phyloP scores from a whole-genome alignment of 2,113 vertebrate genomes.

The Podiceps cristatus region DNA sequence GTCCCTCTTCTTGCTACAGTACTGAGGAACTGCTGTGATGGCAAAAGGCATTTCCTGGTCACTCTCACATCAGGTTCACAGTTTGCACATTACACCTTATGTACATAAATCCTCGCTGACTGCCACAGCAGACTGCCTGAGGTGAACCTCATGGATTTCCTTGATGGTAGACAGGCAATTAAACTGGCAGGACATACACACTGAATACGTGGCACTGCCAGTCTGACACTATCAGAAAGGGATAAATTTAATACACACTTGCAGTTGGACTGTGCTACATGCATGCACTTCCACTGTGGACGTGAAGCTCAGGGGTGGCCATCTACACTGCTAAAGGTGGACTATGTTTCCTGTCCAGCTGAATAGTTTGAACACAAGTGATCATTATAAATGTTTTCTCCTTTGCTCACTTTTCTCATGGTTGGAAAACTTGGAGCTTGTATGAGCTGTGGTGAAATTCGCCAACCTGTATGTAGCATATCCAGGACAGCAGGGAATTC shows the following conservation, averaged over 20 bases:
- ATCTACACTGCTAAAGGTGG: not conserved
- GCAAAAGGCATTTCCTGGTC: not conserved
- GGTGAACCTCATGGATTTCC: not conserved
- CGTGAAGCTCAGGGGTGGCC: not conserved
- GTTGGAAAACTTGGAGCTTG: not conserved
- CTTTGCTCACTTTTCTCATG: not conserved
- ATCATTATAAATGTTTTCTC: not conserved
- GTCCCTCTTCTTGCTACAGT: not conserved
- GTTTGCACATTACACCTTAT: accelerated
- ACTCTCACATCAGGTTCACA: not conserved
- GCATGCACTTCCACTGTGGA: not conserved
- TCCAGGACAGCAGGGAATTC: not conserved
- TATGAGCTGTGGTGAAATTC: not conserved
- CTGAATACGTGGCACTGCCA: not conserved
- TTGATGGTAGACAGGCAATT: not conserved
- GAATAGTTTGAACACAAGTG: not conserved
- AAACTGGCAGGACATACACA: not conserved
- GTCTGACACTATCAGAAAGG: not conserved
- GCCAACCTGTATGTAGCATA: not conserved
- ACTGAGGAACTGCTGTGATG: not conserved
- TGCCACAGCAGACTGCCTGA: not conserved
- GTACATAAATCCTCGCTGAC: not conserved
- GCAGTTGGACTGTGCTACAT: not conserved
- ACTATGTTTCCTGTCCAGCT: not conserved
- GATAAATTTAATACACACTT: not conserved